Percentiles rank a stretch among this genome's conserved stretches.
Conservation (phyloP, 92 coral and sea anemone genomes). For the Porites divaricata region DNA sequence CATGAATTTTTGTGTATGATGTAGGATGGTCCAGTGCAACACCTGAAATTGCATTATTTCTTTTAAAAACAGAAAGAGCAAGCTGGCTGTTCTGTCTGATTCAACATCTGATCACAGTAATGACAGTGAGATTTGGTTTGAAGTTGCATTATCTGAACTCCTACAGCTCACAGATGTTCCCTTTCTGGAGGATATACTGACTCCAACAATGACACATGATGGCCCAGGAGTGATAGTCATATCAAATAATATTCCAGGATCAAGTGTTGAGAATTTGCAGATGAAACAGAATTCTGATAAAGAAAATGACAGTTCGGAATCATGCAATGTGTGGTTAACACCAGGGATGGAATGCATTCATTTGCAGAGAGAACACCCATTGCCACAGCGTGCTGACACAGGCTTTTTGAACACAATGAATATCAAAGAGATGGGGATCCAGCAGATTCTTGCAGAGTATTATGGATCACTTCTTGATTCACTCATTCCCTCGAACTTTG, state of each 20-base stretch:
- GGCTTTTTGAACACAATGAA: slow-evolving; percentile 78
- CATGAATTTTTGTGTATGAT: not conserved
- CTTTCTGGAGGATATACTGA: slow-evolving; percentile 74
- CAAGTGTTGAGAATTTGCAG: not conserved
- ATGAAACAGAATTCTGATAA: not conserved
- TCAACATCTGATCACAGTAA: slow-evolving; percentile 18
- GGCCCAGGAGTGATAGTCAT: slow-evolving; percentile 29
- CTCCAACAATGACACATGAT: not conserved
- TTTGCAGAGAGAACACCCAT: slow-evolving; percentile 73
- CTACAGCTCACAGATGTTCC: slow-evolving; percentile 81
- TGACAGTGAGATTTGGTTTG: slow-evolving; percentile 57
- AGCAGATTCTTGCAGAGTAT: slow-evolving; percentile 72
- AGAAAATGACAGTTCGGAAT: slow-evolving; percentile 8
- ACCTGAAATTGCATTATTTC: not conserved
- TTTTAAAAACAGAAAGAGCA: slow-evolving; percentile 38
- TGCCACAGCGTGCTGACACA: slow-evolving; percentile 67
- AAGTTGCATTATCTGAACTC: slow-evolving; percentile 71
- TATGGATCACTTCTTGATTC: slow-evolving; percentile 84
- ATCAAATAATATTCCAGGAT: not conserved
- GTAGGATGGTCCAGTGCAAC: not conserved
- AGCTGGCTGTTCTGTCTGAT: slow-evolving; percentile 6
- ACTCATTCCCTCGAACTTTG: slow-evolving; percentile 76
- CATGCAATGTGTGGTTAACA: slow-evolving; percentile 60
- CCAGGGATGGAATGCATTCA: slow-evolving; percentile 83
- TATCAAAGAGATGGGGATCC: slow-evolving; percentile 75